These are phyloP conservation scores for Drosophila meridionalis DNA, from an alignment of 2,888 invertebrate genomes.

Conservation along the genomic window DNA sequence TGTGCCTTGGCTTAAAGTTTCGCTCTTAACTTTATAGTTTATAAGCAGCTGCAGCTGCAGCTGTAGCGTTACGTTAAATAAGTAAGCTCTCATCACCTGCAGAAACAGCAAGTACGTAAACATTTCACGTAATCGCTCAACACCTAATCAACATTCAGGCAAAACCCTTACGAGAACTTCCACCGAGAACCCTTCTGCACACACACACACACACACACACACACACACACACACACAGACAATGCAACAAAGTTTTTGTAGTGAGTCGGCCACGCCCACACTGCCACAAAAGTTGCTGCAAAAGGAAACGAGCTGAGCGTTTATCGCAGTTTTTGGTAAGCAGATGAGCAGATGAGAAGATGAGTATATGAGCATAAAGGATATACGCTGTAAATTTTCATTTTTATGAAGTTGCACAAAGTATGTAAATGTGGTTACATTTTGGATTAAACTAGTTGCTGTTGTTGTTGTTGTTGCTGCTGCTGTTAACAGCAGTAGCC, in stretches of 20 bases:
- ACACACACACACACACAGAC: background rate
- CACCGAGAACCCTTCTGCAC: conserved; percentile 5
- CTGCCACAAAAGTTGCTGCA: conserved; percentile 72
- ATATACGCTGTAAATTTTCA: conserved; percentile 80
- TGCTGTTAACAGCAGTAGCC: conserved; percentile 12
- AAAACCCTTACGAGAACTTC: conserved; percentile 49
- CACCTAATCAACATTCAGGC: conserved; percentile 73
- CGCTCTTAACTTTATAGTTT: background rate
- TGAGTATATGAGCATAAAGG: conserved; percentile 75
- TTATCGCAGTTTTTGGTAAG: conserved; percentile 59
- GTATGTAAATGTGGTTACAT: conserved; percentile 78
- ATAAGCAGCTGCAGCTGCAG: conserved; percentile 6
- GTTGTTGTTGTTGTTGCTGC: background rate
- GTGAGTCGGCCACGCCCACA: conserved; percentile 33
- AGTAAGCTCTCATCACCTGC: conserved; percentile 24
- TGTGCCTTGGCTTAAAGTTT: conserved; percentile 1
- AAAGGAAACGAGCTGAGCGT: conserved; percentile 59
- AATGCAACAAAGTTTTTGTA: conserved; percentile 71
- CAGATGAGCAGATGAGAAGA: conserved; percentile 39
- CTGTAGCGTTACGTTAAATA: conserved; percentile 8
- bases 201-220: background rate
- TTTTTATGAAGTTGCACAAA: conserved; percentile 80
- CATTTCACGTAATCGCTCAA: conserved; percentile 73
- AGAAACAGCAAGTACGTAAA: conserved; percentile 62
- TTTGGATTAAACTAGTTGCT: conserved; percentile 68